Evolutionary conservation across 2,113 vertebrate species (phyloP).

Genomic region (Apaloderma vittatum): DNA sequence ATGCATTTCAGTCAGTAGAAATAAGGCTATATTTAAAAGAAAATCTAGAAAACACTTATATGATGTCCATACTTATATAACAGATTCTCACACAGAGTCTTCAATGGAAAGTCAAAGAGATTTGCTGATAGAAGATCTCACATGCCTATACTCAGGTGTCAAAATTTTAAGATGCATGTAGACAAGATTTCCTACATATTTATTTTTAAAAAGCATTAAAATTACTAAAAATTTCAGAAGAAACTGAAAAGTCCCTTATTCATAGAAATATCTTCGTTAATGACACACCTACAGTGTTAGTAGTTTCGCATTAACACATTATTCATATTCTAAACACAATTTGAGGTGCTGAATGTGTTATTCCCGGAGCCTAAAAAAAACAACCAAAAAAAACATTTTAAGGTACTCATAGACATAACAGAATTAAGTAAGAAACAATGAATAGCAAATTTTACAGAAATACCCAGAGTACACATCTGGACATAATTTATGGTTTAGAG

Average conservation of each 20-base stretch:
- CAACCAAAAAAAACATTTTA: neutral
- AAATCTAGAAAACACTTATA: neutral
- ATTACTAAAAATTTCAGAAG: neutral
- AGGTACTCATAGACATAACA: neutral
- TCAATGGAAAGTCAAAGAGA: neutral
- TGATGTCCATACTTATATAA: neutral
- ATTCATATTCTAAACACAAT: neutral
- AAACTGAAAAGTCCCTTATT: neutral
- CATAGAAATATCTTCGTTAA: neutral
- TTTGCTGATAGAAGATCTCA: neutral
- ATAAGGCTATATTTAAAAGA: neutral
- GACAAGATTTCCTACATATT: neutral
- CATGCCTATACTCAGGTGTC: neutral
- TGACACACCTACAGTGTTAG: neutral
- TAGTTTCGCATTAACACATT: neutral
- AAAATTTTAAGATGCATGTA: neutral
- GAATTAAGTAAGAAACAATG: neutral
- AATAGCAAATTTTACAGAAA: neutral
- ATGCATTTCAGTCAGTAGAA: neutral
- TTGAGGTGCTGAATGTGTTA: neutral
- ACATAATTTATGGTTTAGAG: neutral
- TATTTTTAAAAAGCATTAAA: neutral
- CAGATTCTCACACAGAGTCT: neutral
- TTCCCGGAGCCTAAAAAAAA: neutral
- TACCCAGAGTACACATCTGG: neutral